phyloP scores from a whole-genome alignment of 2,888 invertebrate genomes.

The Tetranychus truncatus region DNA sequence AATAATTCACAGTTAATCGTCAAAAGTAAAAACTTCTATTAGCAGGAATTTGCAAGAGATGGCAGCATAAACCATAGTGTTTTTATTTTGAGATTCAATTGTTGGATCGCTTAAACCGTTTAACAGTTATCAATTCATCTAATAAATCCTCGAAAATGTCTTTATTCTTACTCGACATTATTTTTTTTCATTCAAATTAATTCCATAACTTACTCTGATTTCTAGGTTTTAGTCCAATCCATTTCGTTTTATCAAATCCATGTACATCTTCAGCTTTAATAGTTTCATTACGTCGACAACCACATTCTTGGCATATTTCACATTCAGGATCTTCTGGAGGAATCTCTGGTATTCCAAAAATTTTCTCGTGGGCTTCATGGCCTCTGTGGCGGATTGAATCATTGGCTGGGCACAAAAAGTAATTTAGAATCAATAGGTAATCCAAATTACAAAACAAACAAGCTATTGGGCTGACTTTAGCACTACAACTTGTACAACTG shows the following conservation, averaged over 20 bases:
- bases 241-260: conserved; percentile 5
- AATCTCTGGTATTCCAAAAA: conserved; percentile 9
- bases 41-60: too few species aligned
- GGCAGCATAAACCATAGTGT: too few species aligned
- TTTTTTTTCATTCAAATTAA: too few species aligned
- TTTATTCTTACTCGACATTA: too few species aligned
- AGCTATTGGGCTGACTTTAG: neutral
- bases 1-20: too few species aligned
- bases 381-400: neutral
- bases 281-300: neutral
- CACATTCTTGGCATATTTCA: conserved; percentile 5
- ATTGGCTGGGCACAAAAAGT: neutral
- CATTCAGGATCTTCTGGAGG: conserved; percentile 8
- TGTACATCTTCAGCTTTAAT: neutral
- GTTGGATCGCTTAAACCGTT: too few species aligned
- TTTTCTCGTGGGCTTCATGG: neutral
- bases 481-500: too few species aligned
- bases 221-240: neutral
- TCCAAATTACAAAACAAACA: neutral
- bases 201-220: neutral
- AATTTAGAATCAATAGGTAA: neutral
- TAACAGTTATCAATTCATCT: too few species aligned
- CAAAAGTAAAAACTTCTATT: too few species aligned
- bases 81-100: too few species aligned
- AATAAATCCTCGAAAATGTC: too few species aligned